Evolutionary conservation across 2,797 vertebrate genomes (phyloP).

Genomic region (Euthynnus affinis): DNA sequence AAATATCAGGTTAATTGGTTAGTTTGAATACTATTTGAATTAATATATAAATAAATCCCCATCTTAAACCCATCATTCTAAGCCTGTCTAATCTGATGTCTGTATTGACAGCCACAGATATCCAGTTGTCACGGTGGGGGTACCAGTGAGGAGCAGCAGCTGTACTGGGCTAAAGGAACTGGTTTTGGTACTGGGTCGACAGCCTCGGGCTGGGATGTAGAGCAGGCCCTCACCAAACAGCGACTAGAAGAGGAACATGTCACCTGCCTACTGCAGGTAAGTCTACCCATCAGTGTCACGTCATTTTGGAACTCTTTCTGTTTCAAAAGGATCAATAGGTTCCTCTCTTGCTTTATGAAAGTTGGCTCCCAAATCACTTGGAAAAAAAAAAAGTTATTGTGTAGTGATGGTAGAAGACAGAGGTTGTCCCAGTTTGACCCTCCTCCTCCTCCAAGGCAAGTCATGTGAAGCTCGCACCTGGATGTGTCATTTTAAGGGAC

Average conservation of each 20-base stretch:
- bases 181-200: slow-evolving; percentile 99
- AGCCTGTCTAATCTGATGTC: not conserved
- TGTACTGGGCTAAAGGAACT: slow-evolving; percentile 99
- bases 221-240: slow-evolving; percentile 98
- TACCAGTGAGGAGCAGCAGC: slow-evolving; percentile 95
- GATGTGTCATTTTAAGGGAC: not conserved
- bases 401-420: no score
- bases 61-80: not conserved
- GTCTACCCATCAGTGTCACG: not conserved
- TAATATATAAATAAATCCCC: no score
- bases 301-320: not conserved
- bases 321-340: no score
- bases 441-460: no score
- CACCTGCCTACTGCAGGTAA: slow-evolving; percentile 97
- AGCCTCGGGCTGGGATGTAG: slow-evolving; percentile 99
- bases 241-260: slow-evolving; percentile 98
- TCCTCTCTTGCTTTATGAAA: no score
- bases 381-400: no score
- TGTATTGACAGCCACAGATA: slow-evolving; percentile 89
- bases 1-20: not conserved
- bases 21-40: no score
- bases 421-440: no score
- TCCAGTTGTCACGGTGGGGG: slow-evolving; percentile 91
- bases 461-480: not conserved
- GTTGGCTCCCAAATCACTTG: not conserved